These are phyloP conservation scores for Epirrhoe alternata DNA, from an alignment of 2,888 invertebrate species.

Conservation along the genomic window DNA sequence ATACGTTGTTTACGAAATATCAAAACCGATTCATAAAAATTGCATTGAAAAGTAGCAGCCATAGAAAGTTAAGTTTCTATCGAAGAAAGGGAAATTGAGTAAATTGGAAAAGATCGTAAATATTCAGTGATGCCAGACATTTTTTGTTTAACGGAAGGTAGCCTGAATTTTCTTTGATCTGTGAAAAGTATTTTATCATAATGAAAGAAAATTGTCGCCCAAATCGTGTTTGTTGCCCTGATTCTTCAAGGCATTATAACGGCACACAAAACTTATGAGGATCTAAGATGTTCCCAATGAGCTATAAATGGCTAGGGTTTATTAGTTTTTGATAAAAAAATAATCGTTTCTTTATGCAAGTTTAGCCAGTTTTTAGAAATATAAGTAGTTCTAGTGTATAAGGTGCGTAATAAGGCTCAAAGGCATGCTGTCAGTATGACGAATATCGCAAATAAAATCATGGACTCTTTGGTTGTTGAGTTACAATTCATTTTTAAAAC, in stretches of 20 bases:
- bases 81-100: neutral
- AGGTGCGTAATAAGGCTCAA: neutral
- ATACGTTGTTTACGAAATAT: neutral
- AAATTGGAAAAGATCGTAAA: neutral
- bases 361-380: neutral
- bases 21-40: neutral
- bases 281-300: too few species aligned
- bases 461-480: neutral
- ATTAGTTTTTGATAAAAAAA: too few species aligned
- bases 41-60: neutral
- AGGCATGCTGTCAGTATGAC: conserved; percentile 13
- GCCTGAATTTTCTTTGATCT: neutral
- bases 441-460: conserved; percentile 6
- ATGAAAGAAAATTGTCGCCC: too few species aligned
- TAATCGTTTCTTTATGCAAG: too few species aligned
- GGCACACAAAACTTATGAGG: too few species aligned
- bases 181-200: too few species aligned
- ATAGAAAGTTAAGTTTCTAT: neutral
- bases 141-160: neutral
- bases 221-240: too few species aligned
- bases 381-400: neutral
- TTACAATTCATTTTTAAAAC: neutral
- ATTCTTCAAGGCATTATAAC: too few species aligned
- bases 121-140: neutral
- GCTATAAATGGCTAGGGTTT: too few species aligned